Base-by-base conservation (phyloP, 2,797 vertebrate species). In the Echiichthys vipera region DNA sequence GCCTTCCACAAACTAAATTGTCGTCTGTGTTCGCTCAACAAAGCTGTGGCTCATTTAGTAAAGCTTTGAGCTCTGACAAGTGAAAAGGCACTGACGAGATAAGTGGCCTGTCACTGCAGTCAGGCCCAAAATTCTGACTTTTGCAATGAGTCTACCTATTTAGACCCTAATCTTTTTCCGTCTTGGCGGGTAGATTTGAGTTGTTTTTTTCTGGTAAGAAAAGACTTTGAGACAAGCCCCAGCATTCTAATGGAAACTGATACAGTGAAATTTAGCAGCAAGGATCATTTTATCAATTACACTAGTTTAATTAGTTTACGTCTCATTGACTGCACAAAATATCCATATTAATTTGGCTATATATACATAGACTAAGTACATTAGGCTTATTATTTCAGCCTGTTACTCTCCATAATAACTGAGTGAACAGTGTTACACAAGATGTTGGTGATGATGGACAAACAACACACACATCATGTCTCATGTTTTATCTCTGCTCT, bases 31-130 rank as follows among this genome's bases (percentile, higher is more conserved):
- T 71, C 45, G 7, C 68, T 68, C 73, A 61, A 90, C 91, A 92
- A 92, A 90, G 88, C 84, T 71, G 27, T 7, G 65, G 59, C 81
- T 91, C 70, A 79, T 73, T 66, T 83, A 50, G 49, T 13, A 43
- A 78, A 55, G 74, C 87, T 91, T 81, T 85, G 84, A 89, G 81
- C 80, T 78, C 57, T 42, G 72, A 78, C 55, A 58, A 59, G 77
- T 75, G 54, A 84, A 80, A 79, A 78, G 81, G 24, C 67, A 59
- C 78, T 74, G 75, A 77, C 81, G 71, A 87, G 86, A 89, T 86
- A 87, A 89, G 74, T 81, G 78, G 63, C 77, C 78, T 3, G 20
- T 65, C 65, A 51, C 72, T 46, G 81, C 63, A 79, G 65, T 76
- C 77, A 56, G 64, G 46, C 25, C 3, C 74, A 72, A 80, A 81